Percentiles rank a stretch among this genome's conserved stretches.
Conservation (phyloP, 2,113 vertebrate genomes). For the human (Homo sapiens) region GRCh38 chr9:108209501-108210000, state of each 20-base stretch:
- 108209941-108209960: neutral
- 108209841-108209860: neutral
- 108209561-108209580: neutral
- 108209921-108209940: neutral
- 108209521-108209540: neutral
- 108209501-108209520: neutral
- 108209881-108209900: neutral
- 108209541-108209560: neutral
- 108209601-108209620: neutral
- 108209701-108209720: neutral
- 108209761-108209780: neutral
- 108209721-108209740: neutral
- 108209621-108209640: neutral
- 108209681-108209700: neutral
- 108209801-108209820: neutral
- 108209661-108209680: neutral
- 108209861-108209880: neutral
- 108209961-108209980: constrained; percentile 29
- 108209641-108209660: neutral
- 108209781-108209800: neutral
- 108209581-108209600: neutral
- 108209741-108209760: neutral
- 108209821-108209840: neutral
- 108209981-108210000: neutral
- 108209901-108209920: neutral